Evolutionary conservation across 1,140 invertebrate species (phyloP).

Genomic region (Polypedilum pembai): DNA sequence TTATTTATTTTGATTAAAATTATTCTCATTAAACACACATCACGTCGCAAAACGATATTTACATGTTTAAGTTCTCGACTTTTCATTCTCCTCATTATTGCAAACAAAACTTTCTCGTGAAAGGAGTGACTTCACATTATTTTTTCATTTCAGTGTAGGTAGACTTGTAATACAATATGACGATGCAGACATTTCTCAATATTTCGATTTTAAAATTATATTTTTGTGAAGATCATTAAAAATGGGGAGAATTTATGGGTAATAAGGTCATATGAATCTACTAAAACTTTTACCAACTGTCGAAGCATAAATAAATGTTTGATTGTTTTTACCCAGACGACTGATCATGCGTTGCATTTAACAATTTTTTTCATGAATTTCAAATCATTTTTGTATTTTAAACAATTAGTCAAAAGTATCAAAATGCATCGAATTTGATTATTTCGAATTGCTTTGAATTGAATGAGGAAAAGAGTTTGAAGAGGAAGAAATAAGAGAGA

Average conservation of each 20-base stretch:
- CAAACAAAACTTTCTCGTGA: too few relatives aligned
- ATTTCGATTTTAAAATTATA: neutral
- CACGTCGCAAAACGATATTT: too few relatives aligned
- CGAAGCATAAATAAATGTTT: neutral
- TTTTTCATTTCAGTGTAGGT: too few relatives aligned
- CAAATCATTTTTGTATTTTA: too few relatives aligned
- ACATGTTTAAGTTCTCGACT: too few relatives aligned
- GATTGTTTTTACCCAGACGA: neutral
- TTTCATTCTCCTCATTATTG: too few relatives aligned
- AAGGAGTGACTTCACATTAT: too few relatives aligned
- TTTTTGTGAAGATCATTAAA: neutral
- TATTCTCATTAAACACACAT: too few relatives aligned
- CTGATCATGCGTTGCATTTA: neutral
- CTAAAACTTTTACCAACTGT: neutral
- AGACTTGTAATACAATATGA: too few relatives aligned
- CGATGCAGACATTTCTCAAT: neutral
- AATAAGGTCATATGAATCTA: neutral
- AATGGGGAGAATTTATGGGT: neutral
- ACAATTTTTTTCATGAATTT: too few relatives aligned
- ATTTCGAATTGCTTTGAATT: neutral
- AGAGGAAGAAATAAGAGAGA: neutral
- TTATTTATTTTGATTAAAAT: too few relatives aligned
- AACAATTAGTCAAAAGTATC: neutral
- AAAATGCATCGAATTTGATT: neutral
- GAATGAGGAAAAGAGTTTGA: neutral